phyloP scores from a whole-genome alignment of 2,113 vertebrate genomes.

The Atrichornis clamosus region DNA sequence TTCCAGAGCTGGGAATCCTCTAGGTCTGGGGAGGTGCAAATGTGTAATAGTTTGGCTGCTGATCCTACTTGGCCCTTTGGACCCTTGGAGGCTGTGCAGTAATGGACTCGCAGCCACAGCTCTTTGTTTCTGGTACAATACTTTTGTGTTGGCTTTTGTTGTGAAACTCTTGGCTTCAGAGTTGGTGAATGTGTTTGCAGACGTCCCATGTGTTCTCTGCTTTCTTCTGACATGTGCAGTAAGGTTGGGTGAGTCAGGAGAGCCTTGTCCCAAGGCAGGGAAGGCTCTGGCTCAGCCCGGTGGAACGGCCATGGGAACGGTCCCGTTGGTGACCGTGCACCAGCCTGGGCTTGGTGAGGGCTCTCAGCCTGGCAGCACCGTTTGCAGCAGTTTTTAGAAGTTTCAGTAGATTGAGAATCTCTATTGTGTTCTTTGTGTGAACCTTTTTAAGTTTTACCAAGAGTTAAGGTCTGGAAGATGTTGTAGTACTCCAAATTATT shows the following conservation, averaged over 20 bases:
- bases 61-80: background rate
- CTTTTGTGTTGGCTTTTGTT: constrained; percentile 5
- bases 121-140: constrained; percentile 9
- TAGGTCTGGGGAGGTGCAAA: background rate
- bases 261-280: accelerated
- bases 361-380: accelerated
- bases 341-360: background rate
- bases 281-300: accelerated
- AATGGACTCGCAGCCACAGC: background rate
- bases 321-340: accelerated
- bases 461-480: background rate
- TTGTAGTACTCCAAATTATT: accelerated
- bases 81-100: background rate
- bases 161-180: background rate
- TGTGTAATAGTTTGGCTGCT: background rate
- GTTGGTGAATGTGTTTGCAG: background rate
- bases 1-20: background rate
- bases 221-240: background rate
- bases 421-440: background rate
- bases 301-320: accelerated
- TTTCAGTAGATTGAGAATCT: background rate
- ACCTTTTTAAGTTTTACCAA: background rate
- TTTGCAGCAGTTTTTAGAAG: background rate
- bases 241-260: accelerated
- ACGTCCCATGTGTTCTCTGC: accelerated